Conservation (phyloP, 1,140 invertebrate genomes). For the Bombus pyrosoma region DNA sequence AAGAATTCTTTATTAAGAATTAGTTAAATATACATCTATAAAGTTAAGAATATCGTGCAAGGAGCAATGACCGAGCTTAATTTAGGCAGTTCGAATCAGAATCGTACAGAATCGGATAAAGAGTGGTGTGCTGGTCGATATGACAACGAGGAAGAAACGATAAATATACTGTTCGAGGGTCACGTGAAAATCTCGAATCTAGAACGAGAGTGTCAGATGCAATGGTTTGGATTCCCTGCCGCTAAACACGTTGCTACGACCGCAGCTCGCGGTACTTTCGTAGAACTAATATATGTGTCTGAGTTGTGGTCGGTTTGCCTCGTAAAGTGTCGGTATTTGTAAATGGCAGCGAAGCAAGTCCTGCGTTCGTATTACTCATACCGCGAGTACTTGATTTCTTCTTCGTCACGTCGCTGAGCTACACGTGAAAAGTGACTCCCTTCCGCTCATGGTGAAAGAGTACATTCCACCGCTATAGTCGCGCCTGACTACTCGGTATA, state of each 20-base stretch:
- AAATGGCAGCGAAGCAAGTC: constrained; percentile 34
- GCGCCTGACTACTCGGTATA: not conserved
- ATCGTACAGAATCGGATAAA: too few relatives aligned
- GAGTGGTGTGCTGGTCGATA: too few relatives aligned
- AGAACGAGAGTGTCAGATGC: constrained; percentile 59
- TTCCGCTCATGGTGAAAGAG: too few relatives aligned
- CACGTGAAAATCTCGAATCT: constrained; percentile 15
- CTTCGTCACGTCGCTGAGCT: not conserved
- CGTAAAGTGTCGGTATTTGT: constrained; percentile 40
- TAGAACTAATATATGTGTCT: constrained; percentile 46
- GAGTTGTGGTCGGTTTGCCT: constrained; percentile 41
- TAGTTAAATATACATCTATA: too few relatives aligned
- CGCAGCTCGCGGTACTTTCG: constrained; percentile 59
- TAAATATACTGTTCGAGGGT: not conserved
- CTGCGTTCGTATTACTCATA: not conserved
- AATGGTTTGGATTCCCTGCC: constrained; percentile 62
- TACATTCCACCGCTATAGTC: not conserved
- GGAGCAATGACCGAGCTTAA: too few relatives aligned
- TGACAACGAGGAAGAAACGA: not conserved
- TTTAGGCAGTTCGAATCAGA: too few relatives aligned
- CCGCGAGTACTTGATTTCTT: not conserved
- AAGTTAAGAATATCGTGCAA: too few relatives aligned
- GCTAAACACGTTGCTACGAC: constrained; percentile 58
- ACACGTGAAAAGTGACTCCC: not conserved
- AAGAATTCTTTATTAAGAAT: too few relatives aligned